Conservation (phyloP, 2,797 vertebrate genomes). For the Merluccius polli region DNA sequence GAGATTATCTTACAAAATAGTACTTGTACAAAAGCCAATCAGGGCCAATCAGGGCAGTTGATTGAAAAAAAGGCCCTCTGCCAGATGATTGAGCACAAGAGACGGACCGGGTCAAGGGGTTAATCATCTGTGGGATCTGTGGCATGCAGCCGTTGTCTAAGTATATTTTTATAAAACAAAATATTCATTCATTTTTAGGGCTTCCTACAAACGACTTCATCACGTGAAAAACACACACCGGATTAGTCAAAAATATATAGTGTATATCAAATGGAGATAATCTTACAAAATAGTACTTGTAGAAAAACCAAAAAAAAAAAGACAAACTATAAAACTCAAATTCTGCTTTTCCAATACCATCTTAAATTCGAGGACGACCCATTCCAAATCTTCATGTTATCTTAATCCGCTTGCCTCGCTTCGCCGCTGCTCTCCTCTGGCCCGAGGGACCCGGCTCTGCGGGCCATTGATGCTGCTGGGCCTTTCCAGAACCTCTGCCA, state of each 20-base stretch:
- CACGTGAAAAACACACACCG: not conserved
- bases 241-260: no score
- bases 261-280: no score
- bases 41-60: slow-evolving; percentile 19
- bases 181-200: not conserved
- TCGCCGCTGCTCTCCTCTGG: slow-evolving; percentile 25
- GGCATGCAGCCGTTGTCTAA: not conserved
- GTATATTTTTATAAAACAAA: not conserved
- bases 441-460: slow-evolving; percentile 28
- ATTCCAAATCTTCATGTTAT: slow-evolving; percentile 25
- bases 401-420: slow-evolving; percentile 49
- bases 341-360: not conserved
- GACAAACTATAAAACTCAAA: no score
- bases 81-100: slow-evolving; percentile 4
- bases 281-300: no score
- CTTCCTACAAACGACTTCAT: not conserved
- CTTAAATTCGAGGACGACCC: not conserved
- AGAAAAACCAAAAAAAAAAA: no score
- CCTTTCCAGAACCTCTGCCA: slow-evolving; percentile 32
- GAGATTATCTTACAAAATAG: no score
- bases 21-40: slow-evolving; percentile 2
- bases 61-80: slow-evolving; percentile 12
- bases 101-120: slow-evolving; percentile 10
- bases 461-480: slow-evolving; percentile 19
- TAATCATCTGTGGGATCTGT: slow-evolving; percentile 12